phyloP scores from a whole-genome alignment of 2,797 vertebrate genomes.

The Mus caroli region DNA sequence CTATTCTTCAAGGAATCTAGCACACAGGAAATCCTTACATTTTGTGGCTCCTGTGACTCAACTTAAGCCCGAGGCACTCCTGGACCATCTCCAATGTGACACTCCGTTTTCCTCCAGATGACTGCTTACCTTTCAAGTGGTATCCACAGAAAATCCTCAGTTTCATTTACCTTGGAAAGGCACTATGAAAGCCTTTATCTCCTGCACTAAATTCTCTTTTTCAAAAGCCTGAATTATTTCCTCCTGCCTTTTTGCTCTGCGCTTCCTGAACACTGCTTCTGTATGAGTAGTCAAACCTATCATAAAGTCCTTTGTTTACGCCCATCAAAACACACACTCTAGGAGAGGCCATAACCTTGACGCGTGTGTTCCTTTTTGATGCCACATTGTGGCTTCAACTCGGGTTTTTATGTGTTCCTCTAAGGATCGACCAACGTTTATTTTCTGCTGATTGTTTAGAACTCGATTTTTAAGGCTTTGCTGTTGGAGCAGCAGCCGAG shows the following conservation, averaged over 20 bases:
- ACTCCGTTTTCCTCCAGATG: background rate
- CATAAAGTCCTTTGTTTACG: conserved; percentile 49
- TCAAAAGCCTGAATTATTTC: conserved; percentile 65
- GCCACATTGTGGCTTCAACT: background rate
- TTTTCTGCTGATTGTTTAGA: conserved; percentile 18
- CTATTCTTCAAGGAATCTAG: background rate
- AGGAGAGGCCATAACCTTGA: conserved; percentile 47
- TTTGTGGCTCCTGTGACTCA: background rate
- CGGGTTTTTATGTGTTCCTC: conserved; percentile 21
- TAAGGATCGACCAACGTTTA: conserved; percentile 12
- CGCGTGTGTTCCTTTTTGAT: background rate
- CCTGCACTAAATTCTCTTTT: conserved; percentile 56
- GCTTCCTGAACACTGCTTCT: conserved; percentile 5
- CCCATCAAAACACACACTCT: conserved; percentile 38
- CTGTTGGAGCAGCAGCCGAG: background rate
- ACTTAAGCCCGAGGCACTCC: background rate
- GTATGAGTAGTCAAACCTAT: conserved; percentile 44
- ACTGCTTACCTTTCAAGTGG: conserved; percentile 39
- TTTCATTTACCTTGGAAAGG: conserved; percentile 51
- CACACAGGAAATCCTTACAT: background rate
- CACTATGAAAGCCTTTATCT: conserved; percentile 61
- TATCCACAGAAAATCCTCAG: conserved; percentile 50
- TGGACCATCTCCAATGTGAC: background rate
- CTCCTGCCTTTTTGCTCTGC: background rate
- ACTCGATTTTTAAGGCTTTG: background rate